Base-by-base conservation (phyloP, 2,888 invertebrate genomes). In the Drepanosiphum platanoidis region DNA sequence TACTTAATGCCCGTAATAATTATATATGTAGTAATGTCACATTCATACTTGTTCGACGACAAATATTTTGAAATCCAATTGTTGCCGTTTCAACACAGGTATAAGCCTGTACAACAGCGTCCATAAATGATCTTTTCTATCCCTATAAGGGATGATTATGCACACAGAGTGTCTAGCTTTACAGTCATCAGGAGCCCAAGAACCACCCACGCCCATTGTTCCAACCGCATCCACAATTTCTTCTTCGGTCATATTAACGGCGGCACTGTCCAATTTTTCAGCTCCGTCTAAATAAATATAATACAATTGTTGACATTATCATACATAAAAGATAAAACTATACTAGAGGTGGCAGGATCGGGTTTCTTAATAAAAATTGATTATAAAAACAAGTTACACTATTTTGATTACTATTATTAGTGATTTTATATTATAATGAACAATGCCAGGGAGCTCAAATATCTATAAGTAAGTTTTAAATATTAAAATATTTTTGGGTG, bases 121-220 rank as follows among this genome's bases (percentile, higher is more conserved):
- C 61, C 88, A 88, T 30, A 92, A 89, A 87, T 92, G 92, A 61
- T 89, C 89, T 86, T 89, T 88, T 39, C 92, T 88, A 88, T 91
- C 91, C 81, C 91, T 88, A 88, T 92, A 93, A 5, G 93, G 93
- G 58, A 93, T 90, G 78, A 93, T 90, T 72, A 93, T 90, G 86
- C 93, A 93, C 88, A 92, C 89, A 87, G 89, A 88, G 88, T 92
- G 90, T 32, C 91, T 89, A 1, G 92, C 88, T 61, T 88, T 87
- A 87, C 90, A 90, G 52, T 90, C 89, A 1, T 88, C 87, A 0
- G 93, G 93, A 71, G 88, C 89, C 88, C 90, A 92, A 71, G 90
- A 90, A 46, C 92, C 92, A 4, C 92, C 93, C 1, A 89, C 88
- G n/a, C 72, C 34, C 82, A 88, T 70, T 46, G 86, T 81, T 34